These are phyloP conservation scores for Bolinopsis microptera DNA, from an alignment of 37 sponge, comb jelly and placozoan genomes.

Conservation along the genomic window DNA sequence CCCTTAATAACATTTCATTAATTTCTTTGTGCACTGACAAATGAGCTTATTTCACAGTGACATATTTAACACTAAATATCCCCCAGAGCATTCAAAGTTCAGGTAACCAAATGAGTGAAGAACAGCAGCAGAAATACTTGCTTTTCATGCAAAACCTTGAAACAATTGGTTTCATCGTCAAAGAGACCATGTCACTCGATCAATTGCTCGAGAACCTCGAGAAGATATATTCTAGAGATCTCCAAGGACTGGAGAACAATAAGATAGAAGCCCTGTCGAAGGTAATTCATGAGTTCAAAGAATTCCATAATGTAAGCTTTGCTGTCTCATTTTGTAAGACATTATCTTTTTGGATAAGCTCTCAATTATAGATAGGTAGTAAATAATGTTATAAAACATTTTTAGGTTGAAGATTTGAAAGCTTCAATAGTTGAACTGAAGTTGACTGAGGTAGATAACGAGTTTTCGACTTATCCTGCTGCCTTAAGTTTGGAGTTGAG, in stretches of 20 bases:
- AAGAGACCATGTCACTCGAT: conserved; percentile 51
- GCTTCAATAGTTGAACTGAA: conserved; percentile 56
- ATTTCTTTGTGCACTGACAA: too few relatives aligned
- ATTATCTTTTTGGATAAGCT: too few relatives aligned
- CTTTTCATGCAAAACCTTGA: conserved; percentile 42
- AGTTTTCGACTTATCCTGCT: conserved; percentile 48
- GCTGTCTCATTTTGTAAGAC: too few relatives aligned
- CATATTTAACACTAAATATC: too few relatives aligned
- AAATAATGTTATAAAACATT: too few relatives aligned
- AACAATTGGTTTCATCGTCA: conserved; percentile 39
- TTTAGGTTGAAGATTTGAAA: conserved; percentile 61
- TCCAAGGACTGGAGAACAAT: neutral
- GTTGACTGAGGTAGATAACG: conserved; percentile 47
- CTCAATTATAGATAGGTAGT: too few relatives aligned
- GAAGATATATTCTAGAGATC: conserved; percentile 40
- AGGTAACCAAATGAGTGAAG: neutral
- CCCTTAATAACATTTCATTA: too few relatives aligned
- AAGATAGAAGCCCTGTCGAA: neutral
- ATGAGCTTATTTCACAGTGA: too few relatives aligned
- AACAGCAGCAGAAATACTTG: neutral
- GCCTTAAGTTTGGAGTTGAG: conserved; percentile 50
- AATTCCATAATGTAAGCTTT: too few relatives aligned
- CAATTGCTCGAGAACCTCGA: conserved; percentile 24
- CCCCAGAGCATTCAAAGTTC: neutral
- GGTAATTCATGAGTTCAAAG: too few relatives aligned